These are phyloP conservation scores for Teinopalpus imperialis DNA, from an alignment of 2,888 invertebrate species.

Conservation along the genomic window DNA sequence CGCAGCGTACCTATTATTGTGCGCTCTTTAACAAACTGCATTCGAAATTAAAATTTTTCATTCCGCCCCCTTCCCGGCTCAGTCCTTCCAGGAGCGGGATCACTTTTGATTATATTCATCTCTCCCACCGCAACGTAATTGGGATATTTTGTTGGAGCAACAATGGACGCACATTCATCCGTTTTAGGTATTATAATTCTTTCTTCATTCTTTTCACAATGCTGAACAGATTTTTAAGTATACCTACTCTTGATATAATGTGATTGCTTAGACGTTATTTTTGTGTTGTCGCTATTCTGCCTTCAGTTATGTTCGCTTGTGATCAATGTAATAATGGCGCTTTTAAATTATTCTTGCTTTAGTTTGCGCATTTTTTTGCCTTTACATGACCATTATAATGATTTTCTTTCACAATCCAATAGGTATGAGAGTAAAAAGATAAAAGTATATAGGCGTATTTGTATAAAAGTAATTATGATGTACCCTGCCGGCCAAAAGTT, in stretches of 20 bases:
- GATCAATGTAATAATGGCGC: not conserved
- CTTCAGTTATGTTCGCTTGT: conserved; percentile 1
- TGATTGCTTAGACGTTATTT: conserved; percentile 37
- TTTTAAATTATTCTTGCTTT: conserved; percentile 1
- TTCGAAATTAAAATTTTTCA: conserved; percentile 80
- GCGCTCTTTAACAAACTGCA: conserved; percentile 79
- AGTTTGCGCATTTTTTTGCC: too few relatives aligned
- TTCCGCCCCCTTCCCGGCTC: conserved; percentile 46
- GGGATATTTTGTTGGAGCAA: conserved; percentile 73
- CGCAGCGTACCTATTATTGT: conserved; percentile 60
- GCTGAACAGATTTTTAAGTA: conserved; percentile 31
- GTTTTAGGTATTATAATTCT: conserved; percentile 68
- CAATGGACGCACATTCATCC: conserved; percentile 74
- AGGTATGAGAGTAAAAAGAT: too few relatives aligned
- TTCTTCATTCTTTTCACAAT: conserved; percentile 47
- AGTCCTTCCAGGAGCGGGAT: conserved; percentile 51
- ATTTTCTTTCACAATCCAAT: too few relatives aligned
- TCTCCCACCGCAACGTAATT: conserved; percentile 72
- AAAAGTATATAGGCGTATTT: too few relatives aligned
- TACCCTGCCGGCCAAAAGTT: too few relatives aligned
- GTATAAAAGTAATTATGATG: too few relatives aligned
- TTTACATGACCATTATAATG: too few relatives aligned
- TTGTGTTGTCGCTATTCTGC: conserved; percentile 12
- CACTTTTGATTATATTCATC: conserved; percentile 76
- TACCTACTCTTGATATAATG: conserved; percentile 36